A percentile compares a stretch with the other conserved stretches of the same genome.
phyloP scores from a whole-genome alignment of 2,888 invertebrate genomes.

The Andrena praecox region DNA sequence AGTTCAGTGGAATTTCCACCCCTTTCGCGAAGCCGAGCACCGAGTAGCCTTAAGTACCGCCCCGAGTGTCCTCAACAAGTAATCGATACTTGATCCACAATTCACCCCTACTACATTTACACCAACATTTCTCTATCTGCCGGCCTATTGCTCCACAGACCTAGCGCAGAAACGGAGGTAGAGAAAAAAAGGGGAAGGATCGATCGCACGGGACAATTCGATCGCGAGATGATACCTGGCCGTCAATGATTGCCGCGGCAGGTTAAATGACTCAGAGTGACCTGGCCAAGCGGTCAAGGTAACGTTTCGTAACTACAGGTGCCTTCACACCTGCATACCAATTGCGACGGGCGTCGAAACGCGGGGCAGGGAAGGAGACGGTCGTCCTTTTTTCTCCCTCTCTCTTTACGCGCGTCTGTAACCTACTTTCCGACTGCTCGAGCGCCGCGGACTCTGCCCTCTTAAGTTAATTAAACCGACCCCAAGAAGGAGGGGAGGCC shows the following conservation, averaged over 20 bases:
- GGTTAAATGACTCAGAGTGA: constrained; percentile 71
- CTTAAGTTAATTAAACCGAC: constrained; percentile 44
- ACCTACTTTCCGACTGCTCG: constrained; percentile 63
- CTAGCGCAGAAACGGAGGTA: no score
- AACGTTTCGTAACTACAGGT: constrained; percentile 79
- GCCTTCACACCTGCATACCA: constrained; percentile 79
- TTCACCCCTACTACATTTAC: no score
- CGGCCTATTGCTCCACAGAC: no score
- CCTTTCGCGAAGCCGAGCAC: no score
- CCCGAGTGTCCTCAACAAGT: no score
- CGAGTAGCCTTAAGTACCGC: no score
- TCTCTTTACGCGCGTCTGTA: constrained; percentile 45
- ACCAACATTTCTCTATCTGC: no score
- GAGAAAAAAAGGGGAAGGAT: neutral
- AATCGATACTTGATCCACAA: no score
- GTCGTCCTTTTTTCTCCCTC: constrained; percentile 49
- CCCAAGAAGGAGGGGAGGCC: constrained; percentile 1
- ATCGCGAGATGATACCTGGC: constrained; percentile 6
- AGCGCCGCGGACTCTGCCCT: constrained; percentile 20
- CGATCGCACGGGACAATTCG: neutral
- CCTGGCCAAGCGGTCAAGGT: constrained; percentile 83
- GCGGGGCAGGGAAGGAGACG: neutral
- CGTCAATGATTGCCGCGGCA: constrained; percentile 23
- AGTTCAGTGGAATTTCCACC: no score
- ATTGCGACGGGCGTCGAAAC: constrained; percentile 46